Evolutionary conservation across 1,140 invertebrate species (phyloP).

Genomic region (Acromyrmex heyeri): DNA sequence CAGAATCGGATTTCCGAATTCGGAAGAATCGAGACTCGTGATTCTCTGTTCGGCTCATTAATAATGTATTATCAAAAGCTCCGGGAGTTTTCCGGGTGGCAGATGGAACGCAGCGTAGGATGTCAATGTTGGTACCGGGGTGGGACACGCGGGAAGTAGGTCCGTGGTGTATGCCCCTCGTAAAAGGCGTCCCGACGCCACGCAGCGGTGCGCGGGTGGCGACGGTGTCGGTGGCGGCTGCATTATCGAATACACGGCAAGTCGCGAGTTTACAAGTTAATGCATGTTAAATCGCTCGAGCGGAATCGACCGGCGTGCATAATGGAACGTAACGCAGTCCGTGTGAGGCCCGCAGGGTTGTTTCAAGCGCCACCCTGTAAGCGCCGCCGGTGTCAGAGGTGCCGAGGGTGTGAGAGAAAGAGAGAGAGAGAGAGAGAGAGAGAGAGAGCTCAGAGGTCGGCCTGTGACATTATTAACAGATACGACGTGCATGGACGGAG

Average conservation of each 20-base stretch:
- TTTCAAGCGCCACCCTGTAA: slow-evolving; percentile 38
- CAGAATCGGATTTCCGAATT: slow-evolving; percentile 46
- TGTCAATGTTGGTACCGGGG: slow-evolving; percentile 28
- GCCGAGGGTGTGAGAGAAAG: neutral
- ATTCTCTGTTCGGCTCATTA: slow-evolving; percentile 39
- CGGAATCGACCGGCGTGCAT: slow-evolving; percentile 69
- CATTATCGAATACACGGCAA: slow-evolving; percentile 66
- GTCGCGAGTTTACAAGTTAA: slow-evolving; percentile 76
- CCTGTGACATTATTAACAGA: slow-evolving; percentile 60
- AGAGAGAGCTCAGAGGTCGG: slow-evolving; percentile 27
- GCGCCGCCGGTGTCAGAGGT: slow-evolving; percentile 7
- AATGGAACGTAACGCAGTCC: slow-evolving; percentile 68
- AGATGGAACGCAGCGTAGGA: slow-evolving; percentile 42
- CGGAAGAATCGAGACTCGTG: slow-evolving; percentile 45
- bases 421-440: slow-evolving; percentile 18
- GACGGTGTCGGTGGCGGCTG: slow-evolving; percentile 50
- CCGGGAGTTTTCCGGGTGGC: slow-evolving; percentile 28
- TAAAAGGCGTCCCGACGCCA: slow-evolving; percentile 57
- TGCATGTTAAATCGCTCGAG: slow-evolving; percentile 77
- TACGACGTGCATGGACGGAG: slow-evolving; percentile 47
- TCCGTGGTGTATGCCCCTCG: neutral
- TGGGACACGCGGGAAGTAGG: slow-evolving; percentile 1
- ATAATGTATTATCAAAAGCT: slow-evolving; percentile 64
- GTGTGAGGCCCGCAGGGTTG: slow-evolving; percentile 53
- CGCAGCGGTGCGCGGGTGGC: slow-evolving; percentile 5